A percentile compares a stretch with the other conserved stretches of the same genome.
Evolutionary conservation across 53 echinoderm and acorn worm species (phyloP).

Genomic region (Apostichopus leukothele): DNA sequence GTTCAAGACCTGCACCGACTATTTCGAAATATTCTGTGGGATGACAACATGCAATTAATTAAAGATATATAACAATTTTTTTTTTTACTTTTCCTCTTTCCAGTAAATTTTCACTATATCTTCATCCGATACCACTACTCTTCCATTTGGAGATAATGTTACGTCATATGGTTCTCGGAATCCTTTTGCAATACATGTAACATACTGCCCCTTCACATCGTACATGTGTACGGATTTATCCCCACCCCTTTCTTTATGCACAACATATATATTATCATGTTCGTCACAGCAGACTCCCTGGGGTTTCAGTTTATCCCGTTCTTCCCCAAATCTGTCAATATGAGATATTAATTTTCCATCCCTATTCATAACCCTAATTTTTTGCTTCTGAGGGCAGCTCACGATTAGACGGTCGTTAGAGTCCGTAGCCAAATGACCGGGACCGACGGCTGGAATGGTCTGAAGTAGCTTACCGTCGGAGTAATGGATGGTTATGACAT

Average conservation of each 20-base stretch:
- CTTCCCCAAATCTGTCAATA: conserved; percentile 76
- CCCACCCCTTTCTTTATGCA: conserved; percentile 87
- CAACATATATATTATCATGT: conserved; percentile 80
- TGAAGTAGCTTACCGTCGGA: conserved; percentile 67
- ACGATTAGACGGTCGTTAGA: conserved; percentile 73
- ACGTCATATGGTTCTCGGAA: conserved; percentile 87
- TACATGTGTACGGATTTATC: conserved; percentile 89
- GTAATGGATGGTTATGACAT: conserved; percentile 68
- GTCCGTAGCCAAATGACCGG: conserved; percentile 74
- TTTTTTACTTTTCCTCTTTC: conserved; percentile 7
- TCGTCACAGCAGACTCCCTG: conserved; percentile 79
- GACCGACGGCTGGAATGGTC: conserved; percentile 70
- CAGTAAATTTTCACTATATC: conserved; percentile 77
- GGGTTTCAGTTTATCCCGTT: conserved; percentile 70
- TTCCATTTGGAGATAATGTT: conserved; percentile 64
- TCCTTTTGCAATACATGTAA: conserved; percentile 69
- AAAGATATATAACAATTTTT: background rate
- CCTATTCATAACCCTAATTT: conserved; percentile 77
- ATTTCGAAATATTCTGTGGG: too few relatives aligned
- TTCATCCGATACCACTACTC: conserved; percentile 81
- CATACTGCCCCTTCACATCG: conserved; percentile 64
- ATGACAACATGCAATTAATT: too few relatives aligned
- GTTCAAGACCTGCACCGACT: too few relatives aligned
- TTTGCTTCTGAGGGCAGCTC: conserved; percentile 82
- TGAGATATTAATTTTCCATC: conserved; percentile 73